phyloP scores from a whole-genome alignment of 23 tunicate genomes.

The Clavelina lepadiformis region DNA sequence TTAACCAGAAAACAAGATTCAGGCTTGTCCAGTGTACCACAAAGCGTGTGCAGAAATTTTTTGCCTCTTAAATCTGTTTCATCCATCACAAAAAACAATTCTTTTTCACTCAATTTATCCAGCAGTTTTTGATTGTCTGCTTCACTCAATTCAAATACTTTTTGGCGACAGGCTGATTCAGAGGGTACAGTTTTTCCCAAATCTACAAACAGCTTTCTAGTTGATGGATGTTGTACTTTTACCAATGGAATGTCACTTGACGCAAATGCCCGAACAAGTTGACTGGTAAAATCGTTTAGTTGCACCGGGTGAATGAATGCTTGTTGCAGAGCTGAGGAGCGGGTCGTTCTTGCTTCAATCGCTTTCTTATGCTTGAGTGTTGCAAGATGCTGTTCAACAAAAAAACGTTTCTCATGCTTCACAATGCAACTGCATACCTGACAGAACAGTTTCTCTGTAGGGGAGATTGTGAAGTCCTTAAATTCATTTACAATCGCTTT shows the following conservation, averaged over 20 bases:
- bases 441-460: conserved; percentile 5
- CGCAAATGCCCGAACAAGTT: conserved; percentile 29
- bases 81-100: conserved; percentile 10
- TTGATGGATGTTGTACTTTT: conserved; percentile 11
- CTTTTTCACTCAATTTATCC: no score
- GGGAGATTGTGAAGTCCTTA: conserved; percentile 17
- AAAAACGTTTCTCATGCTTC: conserved; percentile 21
- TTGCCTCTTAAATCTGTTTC: conserved; percentile 18
- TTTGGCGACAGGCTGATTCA: conserved; percentile 13
- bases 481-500: conserved; percentile 9
- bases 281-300: conserved; percentile 9
- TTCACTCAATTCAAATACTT: conserved; percentile 12
- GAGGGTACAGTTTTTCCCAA: conserved; percentile 22
- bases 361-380: conserved; percentile 25
- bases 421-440: conserved; percentile 22
- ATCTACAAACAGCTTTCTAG: conserved; percentile 15
- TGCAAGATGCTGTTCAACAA: conserved; percentile 26
- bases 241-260: conserved; percentile 29
- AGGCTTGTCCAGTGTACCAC: conserved; percentile 30
- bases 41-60: conserved; percentile 20
- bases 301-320: background rate
- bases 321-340: conserved; percentile 9
- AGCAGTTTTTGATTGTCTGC: conserved; percentile 2
- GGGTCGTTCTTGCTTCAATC: background rate
- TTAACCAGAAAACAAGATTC: conserved; percentile 11